Base-by-base conservation (phyloP, 1,140 invertebrate species). In the Camponotus pennsylvanicus region DNA sequence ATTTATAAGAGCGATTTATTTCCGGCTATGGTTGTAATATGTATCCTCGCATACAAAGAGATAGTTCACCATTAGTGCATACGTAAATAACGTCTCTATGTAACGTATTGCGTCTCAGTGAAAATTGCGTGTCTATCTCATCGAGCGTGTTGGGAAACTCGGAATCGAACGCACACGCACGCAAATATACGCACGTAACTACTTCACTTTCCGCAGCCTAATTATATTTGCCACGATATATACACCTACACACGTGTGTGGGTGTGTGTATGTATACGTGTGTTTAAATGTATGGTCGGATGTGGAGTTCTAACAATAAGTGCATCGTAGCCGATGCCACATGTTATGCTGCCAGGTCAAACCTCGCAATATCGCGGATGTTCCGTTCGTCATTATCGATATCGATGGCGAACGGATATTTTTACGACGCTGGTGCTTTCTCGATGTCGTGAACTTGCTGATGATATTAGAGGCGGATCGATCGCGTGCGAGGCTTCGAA, bases 161-260 rank as follows among this genome's bases (percentile, higher is more conserved):
- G n/a, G 45, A 80, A 40, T 80, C 64, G 34, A 15, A 55, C 45
- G 8, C 77, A 32, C 42, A 34, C 63, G 34, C n/a, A n/a, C 32
- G 4, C 37, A n/a, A 15, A 34, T 11, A 34, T 27, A 27, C 34
- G 18, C 21, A 21, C 9, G 6, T n/a, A 18, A 4, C 64, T 67
- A 78, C 79, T 64, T 90, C 77, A 88, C 77, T 91, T 88, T 87
- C 79, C 45, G 88, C 27, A 57, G 15, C 21, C 71, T 90, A 89
- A 89, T 89, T 89, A 70, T 78, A 89, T 92, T 88, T 82, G 37
- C 82, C 42, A 61, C 37, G 55, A 59, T 8, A 57, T 21, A 57
- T 13, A 21, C n/a, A 21, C 27, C 27, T 1, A 27, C 27, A 27
- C 27, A 27, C n/a, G n/a, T 9, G 42, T 9, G 9, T 8, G 42